Base-by-base conservation (phyloP, 2,113 vertebrate genomes). In the Centrocercus urophasianus region DNA sequence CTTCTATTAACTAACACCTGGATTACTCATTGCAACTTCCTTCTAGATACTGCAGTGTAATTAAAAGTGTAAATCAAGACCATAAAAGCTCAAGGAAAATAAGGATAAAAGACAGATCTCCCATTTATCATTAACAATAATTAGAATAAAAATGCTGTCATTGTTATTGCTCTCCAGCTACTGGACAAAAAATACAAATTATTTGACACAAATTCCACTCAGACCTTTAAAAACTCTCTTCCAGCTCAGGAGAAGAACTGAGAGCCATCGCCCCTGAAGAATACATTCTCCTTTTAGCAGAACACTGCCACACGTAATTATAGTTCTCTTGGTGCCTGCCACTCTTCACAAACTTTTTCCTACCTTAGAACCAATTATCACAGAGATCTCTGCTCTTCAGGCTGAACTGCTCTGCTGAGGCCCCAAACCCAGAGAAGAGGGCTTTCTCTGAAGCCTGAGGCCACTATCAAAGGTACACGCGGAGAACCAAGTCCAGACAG, bases 31-130 rank as follows among this genome's bases (percentile, higher is more conserved):
- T 52, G 54, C 17, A 52, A 8, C 6, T 14, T 22, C 81, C 11
- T 22, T 61, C 36, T 40, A 57, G 34, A 43, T 90, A 52, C 47
- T 28, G 42, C 30, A 79, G 42, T 56, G 42, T 27, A 79, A 76
- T 13, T 85, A 50, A 70, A 92, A 92, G 42, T 32, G 5, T 34
- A 91, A 87, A 76, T 72, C 71, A 85, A 83, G 64, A 92, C 15
- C 50, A 65, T 20, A 70, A 79, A 90, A 76, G 9, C 27, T 24
- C 11, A 59, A 90, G 27, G n/a, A 93, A 96, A 92, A 87, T 17
- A 61, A 61, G 20, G 1, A 66, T 57, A 22, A 83, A 2, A 76
- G 52, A 63, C 50, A 77, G 36, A 27, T 9, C 20, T 80, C 16
- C 27, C 8, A 0, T 87, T 91, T 70, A 87, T 67, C 42, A 76